These are phyloP conservation scores for Pycnomerus fuliginosus DNA, from an alignment of 2,888 invertebrate genomes.

Conservation along the genomic window DNA sequence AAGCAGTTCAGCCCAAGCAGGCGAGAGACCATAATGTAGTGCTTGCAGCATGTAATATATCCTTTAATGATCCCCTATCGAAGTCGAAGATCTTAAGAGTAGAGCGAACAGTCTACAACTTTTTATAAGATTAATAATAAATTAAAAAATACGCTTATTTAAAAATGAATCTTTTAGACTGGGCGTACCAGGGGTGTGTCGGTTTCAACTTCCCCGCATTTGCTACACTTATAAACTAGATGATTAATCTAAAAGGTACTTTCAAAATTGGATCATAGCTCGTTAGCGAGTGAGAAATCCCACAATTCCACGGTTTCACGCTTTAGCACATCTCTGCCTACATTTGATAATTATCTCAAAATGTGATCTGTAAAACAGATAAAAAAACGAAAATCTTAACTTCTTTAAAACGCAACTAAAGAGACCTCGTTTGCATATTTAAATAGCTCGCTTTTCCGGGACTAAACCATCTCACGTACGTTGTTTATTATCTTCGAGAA, in stretches of 20 bases:
- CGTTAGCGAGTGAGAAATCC: too few species aligned
- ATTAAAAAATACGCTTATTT: conserved; percentile 41
- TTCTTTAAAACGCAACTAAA: conserved; percentile 29
- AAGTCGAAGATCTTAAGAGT: conserved; percentile 46
- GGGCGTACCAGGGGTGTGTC: conserved; percentile 42
- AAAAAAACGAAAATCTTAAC: conserved; percentile 9
- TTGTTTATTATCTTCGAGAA: too few species aligned
- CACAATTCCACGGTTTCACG: too few species aligned
- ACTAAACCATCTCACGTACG: too few species aligned
- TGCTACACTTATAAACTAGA: conserved; percentile 19
- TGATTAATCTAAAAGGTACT: conserved; percentile 15
- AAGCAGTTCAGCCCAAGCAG: conserved; percentile 34
- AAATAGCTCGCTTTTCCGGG: conserved; percentile 16
- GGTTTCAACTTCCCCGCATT: conserved; percentile 36
- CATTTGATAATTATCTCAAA: too few species aligned
- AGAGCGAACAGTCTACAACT: conserved; percentile 42
- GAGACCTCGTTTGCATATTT: conserved; percentile 28
- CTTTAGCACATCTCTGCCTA: too few species aligned
- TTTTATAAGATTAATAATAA: conserved; percentile 46
- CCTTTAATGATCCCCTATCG: conserved; percentile 53
- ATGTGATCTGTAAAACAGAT: too few species aligned
- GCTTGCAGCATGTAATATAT: conserved; percentile 51
- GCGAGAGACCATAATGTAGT: conserved; percentile 43
- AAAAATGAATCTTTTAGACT: conserved; percentile 35
- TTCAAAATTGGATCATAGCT: conserved; percentile 19